Evolutionary conservation across 2,113 vertebrate genomes (phyloP), one percentile per base, ranked within the genome.

Genomic region (Uropsilus gracilis): DNA sequence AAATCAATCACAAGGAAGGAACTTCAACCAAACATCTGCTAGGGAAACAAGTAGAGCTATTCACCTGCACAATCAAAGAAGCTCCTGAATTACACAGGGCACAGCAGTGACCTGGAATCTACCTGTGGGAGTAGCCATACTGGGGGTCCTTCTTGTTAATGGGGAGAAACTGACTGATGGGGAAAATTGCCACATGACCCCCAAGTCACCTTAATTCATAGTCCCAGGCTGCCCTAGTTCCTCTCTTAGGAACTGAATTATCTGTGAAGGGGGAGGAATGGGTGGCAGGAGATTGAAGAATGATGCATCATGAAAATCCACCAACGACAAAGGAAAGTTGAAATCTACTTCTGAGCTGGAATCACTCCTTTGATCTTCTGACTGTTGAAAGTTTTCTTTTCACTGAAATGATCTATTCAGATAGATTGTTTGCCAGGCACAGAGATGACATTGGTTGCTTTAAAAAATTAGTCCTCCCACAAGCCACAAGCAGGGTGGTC

Each of bases 11-110:
- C 92, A 94, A 88, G 94, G 94, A 97, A 90, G 94, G 94, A 37
- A 46, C 95, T 90, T 92, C 90, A 64, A 77, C 94, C 85, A 57
- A 61, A 90, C 97, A 97, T 95, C 96, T 97, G 94, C 76, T 30
- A 2, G 91, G 73, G 55, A 44, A 94, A 96, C 97, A 97, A 97
- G 96, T 26, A 9, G 73, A 68, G 59, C 94, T 46, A 94, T 97
- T 96, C 96, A 97, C 96, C 94, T 96, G 96, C 16, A 17, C 46
- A 96, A 96, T 96, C 95, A 97, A 96, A 97, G 96, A 73, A 55
- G 77, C 4, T 96, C 84, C 96, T 92, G n/a, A 95, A 85, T 94
- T 88, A 94, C 96, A 82, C 28, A 14, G 93, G 90, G 90, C 95
- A 59, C 55, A 6, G 32, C 2, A 3, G 77, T 85, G 94, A 93